phyloP scores from a whole-genome alignment of 2,888 invertebrate species.

The Cantharis lateralis region DNA sequence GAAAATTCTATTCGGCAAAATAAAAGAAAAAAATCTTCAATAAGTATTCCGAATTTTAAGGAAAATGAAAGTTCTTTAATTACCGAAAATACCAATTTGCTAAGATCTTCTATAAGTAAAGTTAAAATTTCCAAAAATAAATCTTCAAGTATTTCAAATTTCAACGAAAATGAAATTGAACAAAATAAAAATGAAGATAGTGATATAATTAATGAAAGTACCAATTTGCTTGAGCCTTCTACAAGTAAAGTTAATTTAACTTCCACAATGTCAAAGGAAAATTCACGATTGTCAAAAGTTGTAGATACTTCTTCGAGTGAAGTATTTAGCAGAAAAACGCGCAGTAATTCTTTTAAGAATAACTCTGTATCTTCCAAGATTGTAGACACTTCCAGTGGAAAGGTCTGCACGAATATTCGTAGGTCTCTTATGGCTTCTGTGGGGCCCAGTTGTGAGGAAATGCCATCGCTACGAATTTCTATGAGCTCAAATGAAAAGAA shows the following conservation, averaged over 20 bases:
- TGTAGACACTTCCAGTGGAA: background rate
- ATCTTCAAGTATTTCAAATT: background rate
- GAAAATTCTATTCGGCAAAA: background rate
- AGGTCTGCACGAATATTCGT: background rate
- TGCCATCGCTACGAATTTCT: slow-evolving; percentile 27
- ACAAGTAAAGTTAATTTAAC: background rate
- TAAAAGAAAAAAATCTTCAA: background rate
- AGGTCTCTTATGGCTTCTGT: background rate
- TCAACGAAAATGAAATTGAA: background rate
- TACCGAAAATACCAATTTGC: background rate
- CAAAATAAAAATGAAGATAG: background rate
- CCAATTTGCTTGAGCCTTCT: background rate
- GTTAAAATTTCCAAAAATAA: background rate
- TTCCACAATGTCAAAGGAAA: background rate
- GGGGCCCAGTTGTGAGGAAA: slow-evolving; percentile 4
- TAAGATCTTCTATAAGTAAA: background rate
- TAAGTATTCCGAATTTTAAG: background rate
- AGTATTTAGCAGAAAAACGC: background rate
- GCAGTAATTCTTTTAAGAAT: background rate
- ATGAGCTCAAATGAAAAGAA: background rate
- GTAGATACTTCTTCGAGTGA: background rate
- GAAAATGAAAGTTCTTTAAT: background rate
- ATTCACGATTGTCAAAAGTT: background rate
- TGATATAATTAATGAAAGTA: background rate
- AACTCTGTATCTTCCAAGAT: background rate